Percentiles rank a stretch among this genome's conserved stretches.
phyloP scores from a whole-genome alignment of 2,888 invertebrate genomes.

The Odontothrips loti region DNA sequence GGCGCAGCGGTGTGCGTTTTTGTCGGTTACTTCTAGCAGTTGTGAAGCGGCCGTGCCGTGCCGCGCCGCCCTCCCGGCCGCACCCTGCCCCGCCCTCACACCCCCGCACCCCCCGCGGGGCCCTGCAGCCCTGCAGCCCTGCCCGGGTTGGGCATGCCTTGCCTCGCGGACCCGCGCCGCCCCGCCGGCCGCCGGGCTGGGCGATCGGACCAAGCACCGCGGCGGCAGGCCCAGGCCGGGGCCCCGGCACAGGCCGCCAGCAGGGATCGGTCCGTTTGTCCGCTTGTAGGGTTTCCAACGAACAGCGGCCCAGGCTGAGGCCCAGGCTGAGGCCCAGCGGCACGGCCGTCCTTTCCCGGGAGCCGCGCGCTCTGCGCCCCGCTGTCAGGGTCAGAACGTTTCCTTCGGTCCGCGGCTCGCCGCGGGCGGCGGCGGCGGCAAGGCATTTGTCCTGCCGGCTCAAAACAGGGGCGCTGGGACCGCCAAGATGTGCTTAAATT shows the following conservation, averaged over 20 bases:
- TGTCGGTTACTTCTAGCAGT: conserved; percentile 26
- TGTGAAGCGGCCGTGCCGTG: neutral
- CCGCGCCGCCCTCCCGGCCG: neutral
- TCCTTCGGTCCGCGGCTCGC: no score
- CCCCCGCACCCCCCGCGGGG: neutral
- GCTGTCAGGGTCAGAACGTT: neutral
- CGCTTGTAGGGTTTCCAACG: conserved; percentile 21
- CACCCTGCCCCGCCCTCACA: neutral
- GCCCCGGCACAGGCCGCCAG: neutral
- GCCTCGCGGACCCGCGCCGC: neutral
- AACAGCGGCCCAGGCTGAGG: conserved; percentile 8
- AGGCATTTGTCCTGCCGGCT: no score
- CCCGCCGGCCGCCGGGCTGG: neutral
- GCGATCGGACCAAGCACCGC: neutral
- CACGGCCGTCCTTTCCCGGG: neutral
- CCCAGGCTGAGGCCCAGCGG: neutral
- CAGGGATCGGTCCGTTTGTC: conserved; percentile 23
- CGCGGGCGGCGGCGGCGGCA: no score
- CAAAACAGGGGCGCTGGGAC: no score
- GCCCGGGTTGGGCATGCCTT: neutral
- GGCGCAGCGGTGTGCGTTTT: conserved; percentile 2
- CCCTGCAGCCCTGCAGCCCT: neutral
- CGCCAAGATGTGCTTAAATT: no score
- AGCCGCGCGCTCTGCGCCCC: neutral
- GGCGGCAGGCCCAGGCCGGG: neutral